phyloP scores from a whole-genome alignment of 2,113 vertebrate genomes.

The Entomyzon cyanotis region DNA sequence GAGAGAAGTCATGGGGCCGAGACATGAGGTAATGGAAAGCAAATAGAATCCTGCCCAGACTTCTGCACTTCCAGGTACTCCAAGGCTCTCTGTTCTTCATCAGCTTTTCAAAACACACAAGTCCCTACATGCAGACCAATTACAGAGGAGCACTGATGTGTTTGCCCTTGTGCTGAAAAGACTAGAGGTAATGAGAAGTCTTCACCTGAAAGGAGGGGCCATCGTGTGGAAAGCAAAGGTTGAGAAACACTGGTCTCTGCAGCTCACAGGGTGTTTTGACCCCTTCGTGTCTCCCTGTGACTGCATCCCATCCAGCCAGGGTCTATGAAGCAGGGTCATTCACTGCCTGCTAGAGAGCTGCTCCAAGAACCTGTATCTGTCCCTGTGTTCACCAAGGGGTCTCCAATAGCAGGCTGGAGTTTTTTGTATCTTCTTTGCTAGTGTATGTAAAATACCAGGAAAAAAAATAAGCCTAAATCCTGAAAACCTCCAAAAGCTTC shows the following conservation, averaged over 20 bases:
- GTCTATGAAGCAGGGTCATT: not conserved
- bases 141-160: not conserved
- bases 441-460: not conserved
- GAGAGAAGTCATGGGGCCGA: not conserved
- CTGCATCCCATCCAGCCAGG: not conserved
- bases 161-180: not conserved
- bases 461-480: not conserved
- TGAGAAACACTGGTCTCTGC: not conserved
- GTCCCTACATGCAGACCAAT: not conserved
- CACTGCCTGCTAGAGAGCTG: not conserved
- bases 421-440: not conserved
- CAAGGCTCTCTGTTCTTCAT: not conserved
- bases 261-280: not conserved
- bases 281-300: not conserved
- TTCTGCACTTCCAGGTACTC: not conserved
- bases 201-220: not conserved
- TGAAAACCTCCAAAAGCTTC: not conserved
- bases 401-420: not conserved
- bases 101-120: not conserved
- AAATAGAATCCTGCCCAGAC: not conserved
- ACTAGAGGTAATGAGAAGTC: not conserved
- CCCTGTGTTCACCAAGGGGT: not conserved
- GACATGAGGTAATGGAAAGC: slow-evolving; percentile 14
- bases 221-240: not conserved
- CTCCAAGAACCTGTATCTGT: not conserved